Conservation (phyloP, 2,113 vertebrate genomes). For the Chascanopsetta lugubris region DNA sequence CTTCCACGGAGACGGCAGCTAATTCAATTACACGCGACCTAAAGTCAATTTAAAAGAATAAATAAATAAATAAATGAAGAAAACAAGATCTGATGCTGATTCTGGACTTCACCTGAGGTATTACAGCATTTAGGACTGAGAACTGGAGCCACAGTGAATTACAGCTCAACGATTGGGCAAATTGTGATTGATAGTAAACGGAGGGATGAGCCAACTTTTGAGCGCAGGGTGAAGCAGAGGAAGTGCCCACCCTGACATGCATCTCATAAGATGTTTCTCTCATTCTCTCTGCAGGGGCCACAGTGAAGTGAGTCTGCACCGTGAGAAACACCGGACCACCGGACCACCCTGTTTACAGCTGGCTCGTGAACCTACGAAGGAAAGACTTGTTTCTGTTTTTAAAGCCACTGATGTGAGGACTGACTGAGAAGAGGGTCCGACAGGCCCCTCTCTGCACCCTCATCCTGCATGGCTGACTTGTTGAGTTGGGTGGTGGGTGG, state of each 20-base stretch:
- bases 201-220: not conserved
- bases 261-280: not conserved
- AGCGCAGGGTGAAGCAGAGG: constrained; percentile 11
- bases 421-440: constrained; percentile 10
- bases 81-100: constrained; percentile 23
- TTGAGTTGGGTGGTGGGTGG: constrained; percentile 31
- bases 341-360: constrained; percentile 15
- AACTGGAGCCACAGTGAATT: too few relatives aligned
- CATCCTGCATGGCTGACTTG: constrained; percentile 18
- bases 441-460: constrained; percentile 11
- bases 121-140: too few relatives aligned
- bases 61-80: too few relatives aligned
- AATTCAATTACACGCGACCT: too few relatives aligned
- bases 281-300: not conserved
- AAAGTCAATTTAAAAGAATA: too few relatives aligned
- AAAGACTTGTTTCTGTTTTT: constrained; percentile 1
- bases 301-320: constrained; percentile 12
- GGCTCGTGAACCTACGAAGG: constrained; percentile 8
- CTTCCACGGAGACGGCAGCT: not conserved
- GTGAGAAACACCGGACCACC: constrained; percentile 24
- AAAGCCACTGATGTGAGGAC: constrained; percentile 16
- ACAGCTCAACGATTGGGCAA: not conserved
- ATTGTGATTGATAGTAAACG: constrained; percentile 2
- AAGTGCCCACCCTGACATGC: constrained; percentile 28
- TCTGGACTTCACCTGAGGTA: constrained; percentile 54